Base-by-base conservation (phyloP, 2,888 invertebrate genomes). In the Sicus ferrugineus region DNA sequence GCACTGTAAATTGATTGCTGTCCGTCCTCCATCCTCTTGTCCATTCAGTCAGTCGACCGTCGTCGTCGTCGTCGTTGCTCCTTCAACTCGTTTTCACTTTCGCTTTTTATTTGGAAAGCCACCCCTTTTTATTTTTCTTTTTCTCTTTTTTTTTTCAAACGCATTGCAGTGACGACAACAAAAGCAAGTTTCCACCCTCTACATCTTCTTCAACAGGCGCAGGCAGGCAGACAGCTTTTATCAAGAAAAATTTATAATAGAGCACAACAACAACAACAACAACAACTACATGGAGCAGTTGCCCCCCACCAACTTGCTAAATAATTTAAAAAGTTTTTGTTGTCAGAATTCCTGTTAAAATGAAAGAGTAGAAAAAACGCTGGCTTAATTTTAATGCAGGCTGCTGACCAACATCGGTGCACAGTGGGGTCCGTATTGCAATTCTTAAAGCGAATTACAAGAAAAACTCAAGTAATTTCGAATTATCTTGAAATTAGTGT, bases 11-110 rank as follows among this genome's bases (percentile, higher is more conserved):
- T n/a, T n/a, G n/a, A n/a, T n/a, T n/a, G 30, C 31, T 21, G 28
- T 21, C 19, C 31, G 26, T 50, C 19, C 38, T 21, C 26, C 56
- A 54, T 16, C 23, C 54, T 14, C 54, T 30, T 21, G 38, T 42
- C 31, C 14, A 23, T 23, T 56, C 54, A 46, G 62, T 56, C 42
- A 56, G 21, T 34, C 54, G 38, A 38, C 48, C 31, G 62, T 28
- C 31, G 26, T 19, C 23, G 52, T 56, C n/a, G 21, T 19, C 31
- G 38, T 11, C 58, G 54, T 28, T 58, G 19, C 63, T 56, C 42
- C 58, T 69, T 69, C 30, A 69, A 69, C 69, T 69, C 69, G 69
- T 69, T 69, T 69, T 66, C 61, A 69, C 66, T 69, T 66, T 69
- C 61, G 58, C 64, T 65, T 64, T 69, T 65, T 58, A 56, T 66